Base-by-base conservation (phyloP, 2,888 invertebrate genomes). In the Dyspetes luteomarginatus region DNA sequence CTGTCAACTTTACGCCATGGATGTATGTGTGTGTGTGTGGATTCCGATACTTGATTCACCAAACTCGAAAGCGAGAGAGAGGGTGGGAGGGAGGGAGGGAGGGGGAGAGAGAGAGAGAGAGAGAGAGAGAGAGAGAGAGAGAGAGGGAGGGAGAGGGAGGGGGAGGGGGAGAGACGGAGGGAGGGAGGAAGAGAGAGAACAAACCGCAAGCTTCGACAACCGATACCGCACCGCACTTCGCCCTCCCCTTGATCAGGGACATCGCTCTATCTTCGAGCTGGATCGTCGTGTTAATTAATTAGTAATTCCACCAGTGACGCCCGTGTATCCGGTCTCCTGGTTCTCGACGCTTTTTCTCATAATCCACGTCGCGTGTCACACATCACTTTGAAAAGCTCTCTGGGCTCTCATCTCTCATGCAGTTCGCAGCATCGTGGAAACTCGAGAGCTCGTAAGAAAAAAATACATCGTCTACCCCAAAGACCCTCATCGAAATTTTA, bases 231-330 rank as follows among this genome's bases (percentile, higher is more conserved):
- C n/a, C n/a, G n/a, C n/a, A 26, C 26, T 75, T 48, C 58, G 43
- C 5, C 52, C 17, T 50, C 43, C 28, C 65, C 45, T 5, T 15
- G 50, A 12, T n/a, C n/a, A n/a, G n/a, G n/a, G 67, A 60, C 9
- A 12, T 7, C 52, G 28, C 41, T 43, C 19, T 9, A 26, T 28
- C 26, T 52, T 55, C 76, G 45, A 71, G 72, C 62, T 72, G 41
- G 67, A 56, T 67, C 79, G 55, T 71, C 52, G 67, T 76, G 76
- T 72, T 76, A 68, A 76, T 80, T 80, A 80, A 72, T 80, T 72
- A 72, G 72, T 62, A 62, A 72, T 72, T 56, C 58, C 67, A 67
- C 36, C 52, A 55, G 60, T 28, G 48, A 45, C 41, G 28, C 60
- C 19, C 56, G 48, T 41, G 41, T 74, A 64, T 48, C 22, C 50